A percentile compares a stretch with the other conserved stretches of the same genome.
These are phyloP conservation scores for Temnothorax ravouxi DNA, from an alignment of 2,888 invertebrate species.

Conservation along the genomic window DNA sequence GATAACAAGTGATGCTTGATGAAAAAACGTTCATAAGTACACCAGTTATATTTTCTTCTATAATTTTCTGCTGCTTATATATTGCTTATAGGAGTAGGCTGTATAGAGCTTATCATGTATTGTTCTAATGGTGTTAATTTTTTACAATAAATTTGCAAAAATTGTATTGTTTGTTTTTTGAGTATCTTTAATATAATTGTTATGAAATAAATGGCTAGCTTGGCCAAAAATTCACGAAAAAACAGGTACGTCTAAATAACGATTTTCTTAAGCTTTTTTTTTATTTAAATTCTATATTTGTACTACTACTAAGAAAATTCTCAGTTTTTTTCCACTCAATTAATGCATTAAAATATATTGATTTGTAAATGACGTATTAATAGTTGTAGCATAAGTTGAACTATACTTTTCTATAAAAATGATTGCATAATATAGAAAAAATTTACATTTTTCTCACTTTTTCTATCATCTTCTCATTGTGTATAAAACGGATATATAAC, in stretches of 20 bases:
- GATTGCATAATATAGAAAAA: not conserved
- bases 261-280: no score
- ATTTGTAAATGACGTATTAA: not conserved
- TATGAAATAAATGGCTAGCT: not conserved
- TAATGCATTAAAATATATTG: not conserved
- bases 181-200: no score
- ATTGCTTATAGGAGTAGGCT: not conserved
- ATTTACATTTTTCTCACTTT: not conserved
- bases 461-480: conserved; percentile 4
- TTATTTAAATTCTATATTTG: no score
- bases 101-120: not conserved
- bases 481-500: conserved; percentile 16
- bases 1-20: not conserved
- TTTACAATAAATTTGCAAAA: no score
- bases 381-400: not conserved
- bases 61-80: not conserved
- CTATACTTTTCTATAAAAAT: not conserved
- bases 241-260: no score
- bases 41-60: not conserved
- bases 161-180: no score
- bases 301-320: no score
- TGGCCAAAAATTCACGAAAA: not conserved
- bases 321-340: no score
- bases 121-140: no score
- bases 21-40: not conserved